Evolutionary conservation across 2,113 vertebrate species (phyloP), one percentile per base, ranked within the genome.

Genomic region (Sarotherodon lohbergeri): DNA sequence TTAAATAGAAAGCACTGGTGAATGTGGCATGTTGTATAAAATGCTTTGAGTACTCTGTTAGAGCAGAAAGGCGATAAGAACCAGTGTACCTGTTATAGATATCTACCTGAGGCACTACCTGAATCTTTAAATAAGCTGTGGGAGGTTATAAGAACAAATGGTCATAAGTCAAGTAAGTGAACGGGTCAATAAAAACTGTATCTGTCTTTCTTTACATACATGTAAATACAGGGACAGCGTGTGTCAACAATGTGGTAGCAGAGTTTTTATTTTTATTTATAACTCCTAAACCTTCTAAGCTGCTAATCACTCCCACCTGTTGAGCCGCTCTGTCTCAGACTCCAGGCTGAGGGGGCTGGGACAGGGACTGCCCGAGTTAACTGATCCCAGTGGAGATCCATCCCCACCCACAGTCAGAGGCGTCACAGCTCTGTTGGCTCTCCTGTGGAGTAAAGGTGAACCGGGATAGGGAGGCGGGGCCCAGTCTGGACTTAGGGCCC

Each of bases 361-460:
- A 71, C 90, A 91, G 14, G 90, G 84, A 80, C 94, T 94, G 63
- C 59, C 57, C 3, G 91, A 91, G 81, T 14, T 88, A 27, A 89
- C 48, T 2, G 95, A 96, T 80, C 88, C 88, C 46, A 93, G 82
- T 1, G 94, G 90, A 71, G 94, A 94, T 59, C 54, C 39, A 3
- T 95, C 94, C 54, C 90, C 93, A 27, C 81, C 82, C 17, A 87
- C 34, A 61, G 88, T 88, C 29, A 93, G 61, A 83, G 94, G 90
- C 6, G 91, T 39, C 4, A 88, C 32, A 22, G 90, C 83, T 68
- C 91, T 91, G 46, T 63, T 19, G 22, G 89, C n/a, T 85, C 94
- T 94, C 78, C 94, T 94, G 78, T 90, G 86, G 81, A 94, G 92
- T 83, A 96, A 86, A 34, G 97, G 97, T 52, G 97, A 97, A 41